Base-by-base conservation (phyloP, 2,888 invertebrate genomes). In the Agonopterix heracliana region DNA sequence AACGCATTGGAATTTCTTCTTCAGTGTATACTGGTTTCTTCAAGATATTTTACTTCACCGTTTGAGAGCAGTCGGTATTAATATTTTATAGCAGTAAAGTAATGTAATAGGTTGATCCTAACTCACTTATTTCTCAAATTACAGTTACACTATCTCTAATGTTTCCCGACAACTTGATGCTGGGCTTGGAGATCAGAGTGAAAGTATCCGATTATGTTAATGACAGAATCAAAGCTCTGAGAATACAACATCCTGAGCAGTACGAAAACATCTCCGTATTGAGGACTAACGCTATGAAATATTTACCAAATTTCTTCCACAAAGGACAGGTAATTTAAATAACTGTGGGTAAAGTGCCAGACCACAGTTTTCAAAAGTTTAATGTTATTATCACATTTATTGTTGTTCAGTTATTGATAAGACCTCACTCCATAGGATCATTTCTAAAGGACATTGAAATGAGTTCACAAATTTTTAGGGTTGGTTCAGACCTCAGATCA, bases 201-300 rank as follows among this genome's bases (percentile, higher is more conserved):
- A 99, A 99, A 88, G 99, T 99, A 0, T 98, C 98, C 0, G 98
- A 99, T 76, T 99, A 98, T 90, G 99, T 99, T 0, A 94, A 95
- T 88, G 98, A 99, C 72, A 91, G 98, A 60, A 97, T 99, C 46
- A 91, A 93, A 61, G 98, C 98, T 0, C 84, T 99, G 48, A 88
- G 98, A 52, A 85, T 89, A 1, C 92, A 95, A 60, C 75, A 95
- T 78, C 91, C 93, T 0, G 93, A 93, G 2, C 81, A 93, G 57
- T 99, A 96, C 80, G 92, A 94, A 69, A 99, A 99, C 81, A 93
- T 99, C 63, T 97, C 98, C 41, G 98, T 99, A 61, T 85, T 99
- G 45, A 91, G 99, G 57, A 94, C 96, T 10, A 99, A 99, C 90
- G 99, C 99, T 1, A 99, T 99, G 99, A 99, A 99, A 82, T 98